Evolutionary conservation across 2,888 invertebrate species (phyloP).

Genomic region (Malacosoma neustria): DNA sequence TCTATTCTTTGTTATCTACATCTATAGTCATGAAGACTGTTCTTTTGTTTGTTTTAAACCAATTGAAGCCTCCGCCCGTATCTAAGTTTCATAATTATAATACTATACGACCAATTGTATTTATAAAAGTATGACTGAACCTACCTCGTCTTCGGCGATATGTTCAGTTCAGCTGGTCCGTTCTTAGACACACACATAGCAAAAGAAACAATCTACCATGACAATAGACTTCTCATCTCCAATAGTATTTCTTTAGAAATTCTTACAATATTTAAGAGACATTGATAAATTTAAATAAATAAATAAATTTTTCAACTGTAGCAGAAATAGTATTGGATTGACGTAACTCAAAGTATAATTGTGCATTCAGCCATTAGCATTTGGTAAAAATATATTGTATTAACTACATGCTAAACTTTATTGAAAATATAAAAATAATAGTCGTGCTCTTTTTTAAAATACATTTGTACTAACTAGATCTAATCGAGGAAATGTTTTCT

Average conservation of each 20-base stretch:
- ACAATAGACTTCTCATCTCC: constrained; percentile 68
- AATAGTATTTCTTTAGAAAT: constrained; percentile 54
- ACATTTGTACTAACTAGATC: constrained; percentile 27
- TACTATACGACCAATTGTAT: constrained; percentile 22
- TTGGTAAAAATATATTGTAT: constrained; percentile 4
- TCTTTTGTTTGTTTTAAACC: constrained; percentile 43
- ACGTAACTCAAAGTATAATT: constrained; percentile 22
- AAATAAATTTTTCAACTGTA: neutral
- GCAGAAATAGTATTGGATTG: constrained; percentile 67
- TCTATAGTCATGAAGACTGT: constrained; percentile 72
- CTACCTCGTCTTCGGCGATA: constrained; percentile 67
- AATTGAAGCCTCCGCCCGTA: constrained; percentile 55
- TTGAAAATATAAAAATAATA: constrained; percentile 7
- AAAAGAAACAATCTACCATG: constrained; percentile 75
- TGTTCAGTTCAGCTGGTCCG: constrained; percentile 59
- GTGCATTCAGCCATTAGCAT: constrained; percentile 14
- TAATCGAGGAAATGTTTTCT: constrained; percentile 41
- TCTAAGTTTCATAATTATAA: constrained; percentile 57
- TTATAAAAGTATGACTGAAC: constrained; percentile 51
- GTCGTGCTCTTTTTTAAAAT: constrained; percentile 22
- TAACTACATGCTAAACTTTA: constrained; percentile 13
- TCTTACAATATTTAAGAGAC: constrained; percentile 2
- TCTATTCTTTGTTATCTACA: constrained; percentile 41
- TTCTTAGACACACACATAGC: constrained; percentile 61
- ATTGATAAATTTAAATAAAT: too few relatives aligned